Conservation (phyloP, 2,113 vertebrate species). For the Perca fluviatilis region DNA sequence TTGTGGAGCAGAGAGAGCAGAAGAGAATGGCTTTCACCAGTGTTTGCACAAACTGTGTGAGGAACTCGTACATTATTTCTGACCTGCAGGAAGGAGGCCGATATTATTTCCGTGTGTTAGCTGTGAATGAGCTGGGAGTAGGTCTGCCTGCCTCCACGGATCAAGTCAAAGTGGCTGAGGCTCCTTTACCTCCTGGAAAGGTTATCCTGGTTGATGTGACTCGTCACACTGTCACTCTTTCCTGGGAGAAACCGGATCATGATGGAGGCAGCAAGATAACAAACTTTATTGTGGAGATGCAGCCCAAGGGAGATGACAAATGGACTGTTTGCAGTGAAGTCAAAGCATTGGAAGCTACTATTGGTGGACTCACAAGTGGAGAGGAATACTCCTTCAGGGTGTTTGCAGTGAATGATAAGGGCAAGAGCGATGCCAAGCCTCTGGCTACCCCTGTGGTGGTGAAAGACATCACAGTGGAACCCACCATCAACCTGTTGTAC, state of each 20-base stretch:
- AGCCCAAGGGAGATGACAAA: constrained; percentile 94
- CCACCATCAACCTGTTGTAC: constrained; percentile 92
- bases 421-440: constrained; percentile 95
- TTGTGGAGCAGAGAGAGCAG: constrained; percentile 97
- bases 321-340: constrained; percentile 94
- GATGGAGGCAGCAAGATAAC: constrained; percentile 99
- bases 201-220: constrained; percentile 93
- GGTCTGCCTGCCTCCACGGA: constrained; percentile 93
- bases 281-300: constrained; percentile 95
- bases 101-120: constrained; percentile 96
- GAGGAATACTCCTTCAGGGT: constrained; percentile 97
- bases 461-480: constrained; percentile 93
- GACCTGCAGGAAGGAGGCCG: constrained; percentile 93
- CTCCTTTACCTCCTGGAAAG: constrained; percentile 94
- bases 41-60: constrained; percentile 92
- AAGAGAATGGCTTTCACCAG: constrained; percentile 96
- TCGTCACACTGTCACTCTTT: constrained; percentile 91
- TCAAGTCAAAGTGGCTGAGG: constrained; percentile 92
- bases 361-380: constrained; percentile 90
- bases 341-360: constrained; percentile 93
- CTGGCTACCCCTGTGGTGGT: constrained; percentile 93
- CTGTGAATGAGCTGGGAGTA: constrained; percentile 95
- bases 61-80: constrained; percentile 92
- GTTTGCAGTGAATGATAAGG: constrained; percentile 95
- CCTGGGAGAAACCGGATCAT: constrained; percentile 98